Base-by-base conservation (phyloP, 2,888 invertebrate species). In the Kuschelorhynchus macadamiae region DNA sequence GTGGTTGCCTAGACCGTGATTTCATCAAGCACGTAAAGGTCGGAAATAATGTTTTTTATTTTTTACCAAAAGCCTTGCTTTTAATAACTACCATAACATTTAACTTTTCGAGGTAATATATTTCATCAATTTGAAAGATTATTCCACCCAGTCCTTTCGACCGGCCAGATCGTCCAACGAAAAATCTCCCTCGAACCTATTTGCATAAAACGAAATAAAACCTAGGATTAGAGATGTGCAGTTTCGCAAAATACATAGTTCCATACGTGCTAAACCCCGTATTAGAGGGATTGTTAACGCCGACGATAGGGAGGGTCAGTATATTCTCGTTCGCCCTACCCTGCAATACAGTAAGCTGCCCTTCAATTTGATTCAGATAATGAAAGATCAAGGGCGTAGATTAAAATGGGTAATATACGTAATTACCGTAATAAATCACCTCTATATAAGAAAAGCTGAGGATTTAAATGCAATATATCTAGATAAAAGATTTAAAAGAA, bases 181-280 rank as follows among this genome's bases (percentile, higher is more conserved):
- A 46, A 63, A 63, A 33, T 36, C 46, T 55, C 46, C 33, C 18
- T 46, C 44, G 30, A 32, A 18, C 44, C 21, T 33, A 63, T 63
- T 63, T 63, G 53, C 62, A 63, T 63, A 53, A 60, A 60, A 60
- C 59, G 39, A 36, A 55, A 63, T 63, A 63, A 63, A 63, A 63
- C 53, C 53, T 55, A 36, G 62, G 61, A 50, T 61, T 52, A 61
- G 52, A 32, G 62, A 33, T 53, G 62, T 62, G 44, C 53, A 53
- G 53, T 62, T 44, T 53, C 44, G 62, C 55, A 63, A 63, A 53
- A 63, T 53, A 63, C 53, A 63, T 46, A 63, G 52, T 36, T 17
- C 30, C 46, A 63, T 63, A 63, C 62, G 62, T 63, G 62, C 62
- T 46, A 42, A 63, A 55, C 46, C 36, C 21, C 17, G 62, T 44